Conservation (phyloP, 1,140 invertebrate species). For the Mactra quadrangularis region DNA sequence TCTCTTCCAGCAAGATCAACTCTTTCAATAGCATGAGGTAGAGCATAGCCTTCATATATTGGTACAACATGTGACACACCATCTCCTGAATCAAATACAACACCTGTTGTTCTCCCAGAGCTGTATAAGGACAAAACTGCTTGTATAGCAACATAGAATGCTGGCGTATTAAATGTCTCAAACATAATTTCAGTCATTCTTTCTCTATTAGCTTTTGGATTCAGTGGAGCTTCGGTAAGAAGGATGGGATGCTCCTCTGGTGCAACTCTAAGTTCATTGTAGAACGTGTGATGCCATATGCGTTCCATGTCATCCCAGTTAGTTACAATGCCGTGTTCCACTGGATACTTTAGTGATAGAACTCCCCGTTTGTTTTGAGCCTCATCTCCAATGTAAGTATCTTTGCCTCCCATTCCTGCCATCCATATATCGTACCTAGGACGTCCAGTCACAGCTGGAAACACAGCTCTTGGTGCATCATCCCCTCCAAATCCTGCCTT, state of each 20-base stretch:
- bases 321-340: too few species aligned
- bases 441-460: slow-evolving; percentile 33
- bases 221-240: slow-evolving; percentile 85
- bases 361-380: slow-evolving; percentile 89
- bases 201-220: too few species aligned
- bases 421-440: slow-evolving; percentile 16
- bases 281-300: too few species aligned
- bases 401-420: slow-evolving; percentile 84
- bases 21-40: slow-evolving; percentile 94
- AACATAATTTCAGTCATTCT: too few species aligned
- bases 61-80: slow-evolving; percentile 62
- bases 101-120: too few species aligned
- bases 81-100: too few species aligned
- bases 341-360: too few species aligned
- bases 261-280: too few species aligned
- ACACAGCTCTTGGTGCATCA: slow-evolving; percentile 53
- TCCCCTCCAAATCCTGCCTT: slow-evolving; percentile 84
- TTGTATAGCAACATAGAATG: neutral
- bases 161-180: neutral
- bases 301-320: too few species aligned
- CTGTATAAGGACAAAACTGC: too few species aligned
- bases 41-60: too few species aligned
- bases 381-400: slow-evolving; percentile 84
- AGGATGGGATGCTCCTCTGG: slow-evolving; percentile 85
- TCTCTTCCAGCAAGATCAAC: slow-evolving; percentile 96